phyloP scores from a whole-genome alignment of 2,113 vertebrate genomes.

The Oreotrochilus melanogaster region DNA sequence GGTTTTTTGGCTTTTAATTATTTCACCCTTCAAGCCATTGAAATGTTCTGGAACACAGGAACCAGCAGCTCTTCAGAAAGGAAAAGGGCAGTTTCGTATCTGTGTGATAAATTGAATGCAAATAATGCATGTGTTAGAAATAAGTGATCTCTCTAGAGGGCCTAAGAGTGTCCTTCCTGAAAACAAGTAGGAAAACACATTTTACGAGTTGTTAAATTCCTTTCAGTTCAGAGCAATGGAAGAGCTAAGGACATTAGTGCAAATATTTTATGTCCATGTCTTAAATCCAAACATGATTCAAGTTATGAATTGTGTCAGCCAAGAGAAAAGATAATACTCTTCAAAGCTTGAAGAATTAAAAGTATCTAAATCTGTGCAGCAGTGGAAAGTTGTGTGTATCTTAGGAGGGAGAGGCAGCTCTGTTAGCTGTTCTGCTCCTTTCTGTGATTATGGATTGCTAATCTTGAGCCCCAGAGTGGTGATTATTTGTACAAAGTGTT shows the following conservation, averaged over 20 bases:
- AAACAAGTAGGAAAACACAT: neutral
- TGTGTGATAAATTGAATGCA: neutral
- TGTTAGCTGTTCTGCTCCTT: neutral
- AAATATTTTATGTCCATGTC: neutral
- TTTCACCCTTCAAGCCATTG: neutral
- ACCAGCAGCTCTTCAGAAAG: neutral
- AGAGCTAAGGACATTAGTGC: neutral
- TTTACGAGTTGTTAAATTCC: neutral
- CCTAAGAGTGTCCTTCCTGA: neutral
- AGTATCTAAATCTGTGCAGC: neutral
- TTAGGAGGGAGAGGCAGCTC: neutral
- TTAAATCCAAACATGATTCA: neutral
- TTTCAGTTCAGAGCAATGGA: neutral
- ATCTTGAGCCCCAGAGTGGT: neutral
- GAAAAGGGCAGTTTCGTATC: neutral
- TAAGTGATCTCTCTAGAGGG: neutral
- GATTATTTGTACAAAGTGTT: neutral
- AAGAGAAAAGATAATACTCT: neutral
- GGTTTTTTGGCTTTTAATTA: slow-evolving; percentile 2
- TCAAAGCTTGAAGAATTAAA: neutral
- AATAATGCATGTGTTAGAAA: neutral
- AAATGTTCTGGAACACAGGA: neutral
- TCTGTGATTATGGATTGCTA: neutral
- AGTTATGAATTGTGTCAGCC: neutral
- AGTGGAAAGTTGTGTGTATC: neutral